These are phyloP conservation scores for Chamaea fasciata DNA, from an alignment of 2,113 vertebrate species.

Conservation along the genomic window DNA sequence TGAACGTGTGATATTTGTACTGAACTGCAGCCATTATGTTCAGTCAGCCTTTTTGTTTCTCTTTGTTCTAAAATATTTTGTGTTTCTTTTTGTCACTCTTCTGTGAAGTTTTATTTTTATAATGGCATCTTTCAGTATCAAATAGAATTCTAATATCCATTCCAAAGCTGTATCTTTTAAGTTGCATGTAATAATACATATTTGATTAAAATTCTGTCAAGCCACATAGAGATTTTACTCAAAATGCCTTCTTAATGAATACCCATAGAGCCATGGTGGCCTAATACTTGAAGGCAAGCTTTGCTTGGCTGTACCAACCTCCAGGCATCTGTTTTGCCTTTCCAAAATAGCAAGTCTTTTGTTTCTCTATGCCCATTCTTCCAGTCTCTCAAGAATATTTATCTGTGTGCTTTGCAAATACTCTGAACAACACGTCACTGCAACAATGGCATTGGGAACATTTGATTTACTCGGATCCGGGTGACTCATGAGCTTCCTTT, in stretches of 20 bases:
- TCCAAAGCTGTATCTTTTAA: background rate
- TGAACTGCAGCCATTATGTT: background rate
- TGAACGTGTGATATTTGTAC: background rate
- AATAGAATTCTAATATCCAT: background rate
- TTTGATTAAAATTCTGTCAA: background rate
- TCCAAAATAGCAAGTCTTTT: background rate
- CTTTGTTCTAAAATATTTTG: background rate
- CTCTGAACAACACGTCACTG: background rate
- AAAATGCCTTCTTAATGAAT: background rate
- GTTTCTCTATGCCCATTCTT: background rate
- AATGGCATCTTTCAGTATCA: background rate
- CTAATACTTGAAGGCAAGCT: background rate
- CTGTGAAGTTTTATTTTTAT: background rate
- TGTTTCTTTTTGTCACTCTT: background rate
- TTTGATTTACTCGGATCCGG: background rate
- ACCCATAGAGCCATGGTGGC: background rate
- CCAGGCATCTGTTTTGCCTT: background rate
- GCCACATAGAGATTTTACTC: background rate
- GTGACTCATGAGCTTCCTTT: constrained; percentile 23
- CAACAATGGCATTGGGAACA: background rate
- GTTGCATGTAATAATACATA: background rate
- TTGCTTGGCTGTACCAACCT: background rate
- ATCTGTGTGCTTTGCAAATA: background rate
- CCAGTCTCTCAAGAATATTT: background rate
- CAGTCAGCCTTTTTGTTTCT: background rate